A percentile compares a stretch with the other conserved stretches of the same genome.
phyloP scores from a whole-genome alignment of 2,888 invertebrate genomes.

The Yponomeuta cagnagella region DNA sequence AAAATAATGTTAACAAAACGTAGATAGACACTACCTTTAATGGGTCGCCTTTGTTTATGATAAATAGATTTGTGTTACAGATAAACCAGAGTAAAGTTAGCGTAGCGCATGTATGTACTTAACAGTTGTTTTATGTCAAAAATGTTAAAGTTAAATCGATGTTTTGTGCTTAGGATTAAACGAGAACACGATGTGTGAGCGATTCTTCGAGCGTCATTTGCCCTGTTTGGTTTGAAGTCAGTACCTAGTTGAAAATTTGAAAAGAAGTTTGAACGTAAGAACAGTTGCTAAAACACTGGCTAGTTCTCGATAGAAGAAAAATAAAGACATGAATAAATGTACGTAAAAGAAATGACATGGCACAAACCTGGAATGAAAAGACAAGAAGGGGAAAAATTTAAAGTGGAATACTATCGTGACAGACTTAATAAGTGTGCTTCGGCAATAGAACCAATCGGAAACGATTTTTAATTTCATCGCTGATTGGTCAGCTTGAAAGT shows the following conservation, averaged over 20 bases:
- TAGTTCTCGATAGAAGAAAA: neutral
- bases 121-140: constrained; percentile 33
- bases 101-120: constrained; percentile 39
- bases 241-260: neutral
- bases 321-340: neutral
- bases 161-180: constrained; percentile 68
- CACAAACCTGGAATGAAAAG: neutral
- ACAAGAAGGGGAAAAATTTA: neutral
- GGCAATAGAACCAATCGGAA: neutral
- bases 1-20: constrained; percentile 42
- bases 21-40: constrained; percentile 40
- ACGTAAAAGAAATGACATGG: neutral
- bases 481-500: neutral
- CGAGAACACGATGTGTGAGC: constrained; percentile 52
- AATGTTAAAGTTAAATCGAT: constrained; percentile 37
- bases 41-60: constrained; percentile 31
- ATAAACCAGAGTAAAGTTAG: constrained; percentile 42
- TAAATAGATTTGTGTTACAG: constrained; percentile 36
- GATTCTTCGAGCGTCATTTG: constrained; percentile 65
- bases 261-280: neutral
- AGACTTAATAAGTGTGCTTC: neutral
- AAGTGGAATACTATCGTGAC: neutral
- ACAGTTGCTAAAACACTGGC: constrained; percentile 1
- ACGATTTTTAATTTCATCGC: neutral
- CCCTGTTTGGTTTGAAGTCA: constrained; percentile 17